These are phyloP conservation scores for Triplophysa tibetana DNA, from an alignment of 2,113 vertebrate species.

Conservation along the genomic window DNA sequence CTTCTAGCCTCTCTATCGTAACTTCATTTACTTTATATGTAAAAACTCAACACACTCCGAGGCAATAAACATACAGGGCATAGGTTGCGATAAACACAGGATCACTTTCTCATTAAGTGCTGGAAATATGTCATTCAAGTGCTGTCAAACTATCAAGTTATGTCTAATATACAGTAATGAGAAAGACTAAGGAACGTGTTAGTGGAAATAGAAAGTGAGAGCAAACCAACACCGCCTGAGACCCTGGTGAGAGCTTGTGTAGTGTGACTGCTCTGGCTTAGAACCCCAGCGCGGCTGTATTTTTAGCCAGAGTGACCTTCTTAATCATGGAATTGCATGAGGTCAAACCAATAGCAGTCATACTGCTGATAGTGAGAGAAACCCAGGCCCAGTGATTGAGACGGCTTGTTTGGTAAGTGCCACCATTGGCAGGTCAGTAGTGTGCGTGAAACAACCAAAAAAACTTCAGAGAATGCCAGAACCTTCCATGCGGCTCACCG, in stretches of 20 bases:
- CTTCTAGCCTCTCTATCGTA: background rate
- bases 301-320: slow-evolving; percentile 40
- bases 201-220: slow-evolving; percentile 38
- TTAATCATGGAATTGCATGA: slow-evolving; percentile 1
- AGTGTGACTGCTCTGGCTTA: slow-evolving; percentile 5
- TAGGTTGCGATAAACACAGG: background rate
- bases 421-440: slow-evolving; percentile 1
- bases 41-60: background rate
- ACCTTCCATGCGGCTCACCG: background rate
- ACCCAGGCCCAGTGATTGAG: slow-evolving; percentile 1
- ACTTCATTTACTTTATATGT: background rate
- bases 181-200: slow-evolving; percentile 19
- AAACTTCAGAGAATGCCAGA: background rate
- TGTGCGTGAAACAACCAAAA: slow-evolving; percentile 10
- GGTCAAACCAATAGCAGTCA: slow-evolving; percentile 20
- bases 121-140: slow-evolving; percentile 10
- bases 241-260: background rate
- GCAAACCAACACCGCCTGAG: slow-evolving; percentile 27
- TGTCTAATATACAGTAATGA: slow-evolving; percentile 19
- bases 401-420: slow-evolving; percentile 11
- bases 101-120: background rate
- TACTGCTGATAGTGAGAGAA: slow-evolving; percentile 3
- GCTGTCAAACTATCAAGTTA: slow-evolving; percentile 34
- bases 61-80: background rate
- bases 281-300: background rate